Conservation (phyloP, 1,140 invertebrate species). For the Drosophila funebris region DNA sequence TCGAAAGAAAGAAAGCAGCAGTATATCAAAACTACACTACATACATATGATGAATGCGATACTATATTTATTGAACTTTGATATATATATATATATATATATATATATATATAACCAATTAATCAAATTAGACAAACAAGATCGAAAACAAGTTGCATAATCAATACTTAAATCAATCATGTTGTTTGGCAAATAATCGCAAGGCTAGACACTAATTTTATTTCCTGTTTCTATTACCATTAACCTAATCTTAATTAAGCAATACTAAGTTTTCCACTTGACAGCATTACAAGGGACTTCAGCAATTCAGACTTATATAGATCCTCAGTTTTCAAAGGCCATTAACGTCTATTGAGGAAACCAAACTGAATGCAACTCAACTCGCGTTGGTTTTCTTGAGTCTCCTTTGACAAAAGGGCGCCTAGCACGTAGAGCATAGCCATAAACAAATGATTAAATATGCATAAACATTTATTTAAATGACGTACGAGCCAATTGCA, state of each 20-base stretch:
- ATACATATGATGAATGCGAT: too few species aligned
- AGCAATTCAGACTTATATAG: background rate
- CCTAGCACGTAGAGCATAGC: slow-evolving; percentile 26
- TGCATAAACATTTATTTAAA: slow-evolving; percentile 21
- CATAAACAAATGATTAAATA: slow-evolving; percentile 48
- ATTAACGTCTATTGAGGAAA: background rate
- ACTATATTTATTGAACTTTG: too few species aligned
- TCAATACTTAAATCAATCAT: slow-evolving; percentile 4
- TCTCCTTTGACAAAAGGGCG: slow-evolving; percentile 28
- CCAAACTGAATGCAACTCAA: background rate
- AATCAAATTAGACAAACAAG: background rate
- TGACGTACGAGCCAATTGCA: slow-evolving; percentile 8
- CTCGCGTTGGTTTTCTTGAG: background rate
- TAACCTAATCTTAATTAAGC: background rate
- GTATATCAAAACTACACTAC: too few species aligned
- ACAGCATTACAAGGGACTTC: background rate
- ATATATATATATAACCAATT: too few species aligned
- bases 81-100: too few species aligned
- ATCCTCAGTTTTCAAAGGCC: background rate
- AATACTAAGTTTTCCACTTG: background rate
- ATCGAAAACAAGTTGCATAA: background rate
- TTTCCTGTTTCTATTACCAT: slow-evolving; percentile 17
- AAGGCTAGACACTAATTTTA: background rate
- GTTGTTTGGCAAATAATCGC: background rate
- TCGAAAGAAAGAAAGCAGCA: background rate